Evolutionary conservation across 2,113 vertebrate species (phyloP).

Genomic region (Ctenomys sociabilis): DNA sequence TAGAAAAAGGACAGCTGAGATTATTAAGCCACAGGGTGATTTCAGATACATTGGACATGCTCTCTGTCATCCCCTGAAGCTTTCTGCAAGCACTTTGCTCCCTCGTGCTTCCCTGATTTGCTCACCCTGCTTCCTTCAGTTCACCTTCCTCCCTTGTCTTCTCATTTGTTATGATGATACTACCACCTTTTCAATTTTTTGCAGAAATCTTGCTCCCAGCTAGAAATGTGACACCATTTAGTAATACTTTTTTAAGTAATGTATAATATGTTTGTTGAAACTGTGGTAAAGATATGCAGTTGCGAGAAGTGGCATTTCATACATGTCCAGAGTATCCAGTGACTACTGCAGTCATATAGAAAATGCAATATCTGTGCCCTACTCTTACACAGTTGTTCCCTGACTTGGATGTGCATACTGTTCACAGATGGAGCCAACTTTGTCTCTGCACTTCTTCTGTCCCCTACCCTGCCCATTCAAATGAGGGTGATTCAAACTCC

Average conservation of each 20-base stretch:
- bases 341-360: background rate
- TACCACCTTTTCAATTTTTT: background rate
- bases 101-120: rapidly evolving
- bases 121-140: background rate
- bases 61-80: background rate
- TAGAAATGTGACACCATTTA: background rate
- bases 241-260: background rate
- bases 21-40: background rate
- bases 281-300: background rate
- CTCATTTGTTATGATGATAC: background rate
- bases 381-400: rapidly evolving
- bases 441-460: background rate
- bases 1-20: background rate
- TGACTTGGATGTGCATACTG: too few relatives aligned
- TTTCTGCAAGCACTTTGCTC: background rate
- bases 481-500: background rate
- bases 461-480: rapidly evolving
- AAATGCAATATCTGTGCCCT: background rate
- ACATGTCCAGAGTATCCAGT: background rate
- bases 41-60: constrained; percentile 54
- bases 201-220: background rate
- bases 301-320: background rate
- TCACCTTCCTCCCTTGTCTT: background rate
- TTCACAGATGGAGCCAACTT: background rate
- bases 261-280: background rate